Percentiles rank a stretch among this genome's conserved stretches.
phyloP scores from a whole-genome alignment of 2,888 invertebrate species.

The Lasioglossum oenotherae region DNA sequence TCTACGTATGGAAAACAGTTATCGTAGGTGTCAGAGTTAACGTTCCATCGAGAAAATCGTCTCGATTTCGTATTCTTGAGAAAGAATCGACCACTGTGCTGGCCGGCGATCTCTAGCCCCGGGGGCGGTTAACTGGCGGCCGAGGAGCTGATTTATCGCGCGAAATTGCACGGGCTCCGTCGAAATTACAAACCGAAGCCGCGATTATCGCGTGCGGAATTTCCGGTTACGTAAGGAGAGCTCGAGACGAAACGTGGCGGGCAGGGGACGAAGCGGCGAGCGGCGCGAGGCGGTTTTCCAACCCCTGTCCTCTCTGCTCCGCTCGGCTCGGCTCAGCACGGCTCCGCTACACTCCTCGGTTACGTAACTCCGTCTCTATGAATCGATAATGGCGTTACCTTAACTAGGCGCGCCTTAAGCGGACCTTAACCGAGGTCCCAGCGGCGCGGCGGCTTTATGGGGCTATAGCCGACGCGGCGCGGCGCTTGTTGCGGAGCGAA shows the following conservation, averaged over 20 bases:
- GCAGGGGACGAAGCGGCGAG: background rate
- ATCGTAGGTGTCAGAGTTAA: background rate
- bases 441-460: conserved; percentile 30
- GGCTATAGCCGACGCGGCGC: conserved; percentile 16
- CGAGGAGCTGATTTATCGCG: conserved; percentile 57
- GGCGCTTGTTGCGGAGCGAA: conserved; percentile 16
- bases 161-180: conserved; percentile 61
- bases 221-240: conserved; percentile 67
- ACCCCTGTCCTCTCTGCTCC: conserved; percentile 9
- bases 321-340: background rate
- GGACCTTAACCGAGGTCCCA: conserved; percentile 52
- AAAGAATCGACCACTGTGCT: background rate
- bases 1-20: background rate
- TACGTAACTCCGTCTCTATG: conserved; percentile 67
- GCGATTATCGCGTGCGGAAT: conserved; percentile 64
- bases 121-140: conserved; percentile 15
- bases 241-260: background rate
- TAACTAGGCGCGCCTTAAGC: conserved; percentile 65
- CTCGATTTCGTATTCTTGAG: background rate
- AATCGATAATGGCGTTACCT: conserved; percentile 70
- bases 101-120: conserved; percentile 19
- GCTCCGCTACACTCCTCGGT: conserved; percentile 29
- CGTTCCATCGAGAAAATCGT: background rate
- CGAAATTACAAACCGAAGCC: conserved; percentile 63
- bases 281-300: conserved; percentile 42